Evolutionary conservation across 2,797 vertebrate genomes (phyloP).

Genomic region (Choloepus didactylus): DNA sequence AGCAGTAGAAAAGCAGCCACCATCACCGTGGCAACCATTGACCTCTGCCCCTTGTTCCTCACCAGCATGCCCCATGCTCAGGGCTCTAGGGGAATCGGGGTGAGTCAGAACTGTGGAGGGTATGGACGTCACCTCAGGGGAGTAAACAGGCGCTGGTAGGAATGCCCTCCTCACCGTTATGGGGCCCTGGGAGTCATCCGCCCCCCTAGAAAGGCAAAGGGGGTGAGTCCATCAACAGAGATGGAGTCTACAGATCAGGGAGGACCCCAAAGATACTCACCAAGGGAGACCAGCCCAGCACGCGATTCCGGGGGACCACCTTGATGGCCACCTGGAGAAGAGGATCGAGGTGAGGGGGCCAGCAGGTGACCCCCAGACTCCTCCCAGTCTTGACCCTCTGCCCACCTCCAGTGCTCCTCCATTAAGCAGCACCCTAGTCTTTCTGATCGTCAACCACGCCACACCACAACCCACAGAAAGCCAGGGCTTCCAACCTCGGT

Average conservation of each 20-base stretch:
- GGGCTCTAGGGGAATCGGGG: constrained; percentile 15
- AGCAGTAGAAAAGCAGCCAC: constrained; percentile 65
- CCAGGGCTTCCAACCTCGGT: not conserved
- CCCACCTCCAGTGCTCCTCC: not conserved
- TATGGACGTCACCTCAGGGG: constrained; percentile 59
- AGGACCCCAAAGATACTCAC: constrained; percentile 87
- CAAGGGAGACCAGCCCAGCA: constrained; percentile 90
- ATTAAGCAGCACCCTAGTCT: not conserved
- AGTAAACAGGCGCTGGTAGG: constrained; percentile 69
- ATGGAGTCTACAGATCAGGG: constrained; percentile 50
- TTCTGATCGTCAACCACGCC: constrained; percentile 22
- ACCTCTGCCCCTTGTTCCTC: constrained; percentile 77
- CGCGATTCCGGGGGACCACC: constrained; percentile 89
- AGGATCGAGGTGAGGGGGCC: not conserved
- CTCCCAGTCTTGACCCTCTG: constrained; percentile 30
- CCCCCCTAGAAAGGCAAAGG: not conserved
- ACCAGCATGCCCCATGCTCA: constrained; percentile 65
- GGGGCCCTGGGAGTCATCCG: constrained; percentile 29
- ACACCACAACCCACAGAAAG: constrained; percentile 8
- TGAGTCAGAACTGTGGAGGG: constrained; percentile 70
- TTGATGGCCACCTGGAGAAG: constrained; percentile 92
- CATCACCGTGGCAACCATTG: constrained; percentile 77
- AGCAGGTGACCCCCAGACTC: not conserved
- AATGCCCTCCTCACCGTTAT: constrained; percentile 55
- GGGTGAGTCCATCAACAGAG: not conserved